Base-by-base conservation (phyloP, 1,140 invertebrate species). In the Dinoponera quadriceps region DNA sequence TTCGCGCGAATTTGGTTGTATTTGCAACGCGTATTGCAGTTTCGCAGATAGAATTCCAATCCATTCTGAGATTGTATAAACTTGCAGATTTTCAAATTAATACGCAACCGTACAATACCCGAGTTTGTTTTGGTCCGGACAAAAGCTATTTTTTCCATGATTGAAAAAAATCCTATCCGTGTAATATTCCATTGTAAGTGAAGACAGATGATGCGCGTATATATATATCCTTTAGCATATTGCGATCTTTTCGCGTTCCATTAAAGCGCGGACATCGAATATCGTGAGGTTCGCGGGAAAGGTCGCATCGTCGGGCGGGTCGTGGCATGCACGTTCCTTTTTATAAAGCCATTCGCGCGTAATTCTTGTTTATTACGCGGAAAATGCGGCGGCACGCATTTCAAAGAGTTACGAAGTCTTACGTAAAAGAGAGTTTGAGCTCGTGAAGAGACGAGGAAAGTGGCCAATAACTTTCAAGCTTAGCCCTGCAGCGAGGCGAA, bases 361-460 rank as follows among this genome's bases (percentile, higher is more conserved):
- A 51, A 66, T 77, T 77, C 18, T 49, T 62, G 11, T 75, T 78
- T 78, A 63, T 63, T 29, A 78, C 13, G 4, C 29, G 44, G 11
- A 5, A 65, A 33, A 65, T 38, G 22, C 18, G 38, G 18, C 62
- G 27, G 16, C 44, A 77, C 16, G 25, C 49, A 55, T 55, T 68
- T 78, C 18, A 55, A 68, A 78, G 49, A 78, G 65, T 78, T 55
- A 77, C 62, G 54, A 78, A 78, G 27, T 77, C 49, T 78, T 78
- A 38, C 29, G 22, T 78, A 33, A 78, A 78, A 78, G 49, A 78
- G 49, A 55, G 20, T 38, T 78, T 44, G 29, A 77, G 20, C 29
- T 78, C 13, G 2, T 38, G 29, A 68, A 66, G 62, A 77, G 57
- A 72, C 54, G 29, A 74, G 20, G 49, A 54, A 78, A 78, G 13